These are phyloP conservation scores for Habroteleia sp. DNA, from an alignment of 2,888 invertebrate genomes.

Conservation along the genomic window DNA sequence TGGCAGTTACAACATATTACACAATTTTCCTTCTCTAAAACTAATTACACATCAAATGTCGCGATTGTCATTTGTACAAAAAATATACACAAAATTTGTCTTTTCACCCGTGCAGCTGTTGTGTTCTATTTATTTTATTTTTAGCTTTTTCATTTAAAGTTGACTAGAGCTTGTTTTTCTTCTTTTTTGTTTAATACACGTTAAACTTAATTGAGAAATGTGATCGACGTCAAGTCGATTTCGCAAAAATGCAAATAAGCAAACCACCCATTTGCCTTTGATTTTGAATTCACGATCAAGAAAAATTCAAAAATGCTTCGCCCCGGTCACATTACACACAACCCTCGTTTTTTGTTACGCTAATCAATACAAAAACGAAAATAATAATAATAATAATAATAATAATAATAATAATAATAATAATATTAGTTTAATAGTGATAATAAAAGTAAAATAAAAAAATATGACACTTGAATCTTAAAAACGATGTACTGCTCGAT, in stretches of 20 bases:
- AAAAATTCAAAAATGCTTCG: slow-evolving; percentile 11
- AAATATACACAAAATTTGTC: slow-evolving; percentile 47
- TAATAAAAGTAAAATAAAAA: slow-evolving; percentile 34
- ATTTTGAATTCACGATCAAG: slow-evolving; percentile 20
- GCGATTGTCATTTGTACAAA: slow-evolving; percentile 31
- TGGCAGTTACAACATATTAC: slow-evolving; percentile 45
- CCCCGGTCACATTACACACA: slow-evolving; percentile 14
- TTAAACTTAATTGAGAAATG: slow-evolving; percentile 43
- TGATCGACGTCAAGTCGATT: slow-evolving; percentile 35
- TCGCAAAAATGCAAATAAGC: slow-evolving; percentile 38
- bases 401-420: too few relatives aligned
- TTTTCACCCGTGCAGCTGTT: slow-evolving; percentile 8
- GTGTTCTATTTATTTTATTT: not conserved
- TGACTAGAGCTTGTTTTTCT: slow-evolving; percentile 49
- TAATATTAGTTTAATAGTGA: too few relatives aligned
- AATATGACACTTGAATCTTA: slow-evolving; percentile 68
- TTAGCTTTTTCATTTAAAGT: slow-evolving; percentile 7
- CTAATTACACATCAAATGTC: slow-evolving; percentile 54
- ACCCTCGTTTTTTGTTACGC: slow-evolving; percentile 32
- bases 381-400: slow-evolving; percentile 8
- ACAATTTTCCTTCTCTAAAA: slow-evolving; percentile 37
- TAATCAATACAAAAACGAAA: slow-evolving; percentile 24
- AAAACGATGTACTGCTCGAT: slow-evolving; percentile 55
- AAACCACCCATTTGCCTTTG: slow-evolving; percentile 51
- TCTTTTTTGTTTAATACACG: slow-evolving; percentile 5